A percentile compares a stretch with the other conserved stretches of the same genome.
Evolutionary conservation across 2,888 invertebrate species (phyloP).

Genomic region (Phaedon cochleariae): DNA sequence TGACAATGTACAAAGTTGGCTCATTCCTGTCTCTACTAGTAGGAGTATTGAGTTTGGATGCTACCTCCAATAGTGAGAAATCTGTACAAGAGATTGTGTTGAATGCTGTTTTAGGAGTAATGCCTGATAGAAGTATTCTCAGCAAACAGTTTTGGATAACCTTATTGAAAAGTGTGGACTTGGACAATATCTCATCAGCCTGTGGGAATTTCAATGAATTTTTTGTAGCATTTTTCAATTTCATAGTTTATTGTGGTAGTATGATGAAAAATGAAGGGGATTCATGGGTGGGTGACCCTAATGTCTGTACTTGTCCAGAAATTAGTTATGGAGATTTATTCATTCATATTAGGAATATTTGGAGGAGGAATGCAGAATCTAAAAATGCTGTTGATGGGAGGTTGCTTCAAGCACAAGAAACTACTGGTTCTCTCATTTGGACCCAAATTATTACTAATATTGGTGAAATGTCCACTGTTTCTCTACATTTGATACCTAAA

Average conservation of each 20-base stretch:
- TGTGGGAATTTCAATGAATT: constrained; percentile 57
- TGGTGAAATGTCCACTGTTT: neutral
- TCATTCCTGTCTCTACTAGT: constrained; percentile 53
- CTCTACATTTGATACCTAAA: neutral
- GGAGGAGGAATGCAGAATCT: constrained; percentile 56
- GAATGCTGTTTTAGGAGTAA: constrained; percentile 52
- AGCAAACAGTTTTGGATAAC: constrained; percentile 57
- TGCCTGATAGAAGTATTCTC: constrained; percentile 55
- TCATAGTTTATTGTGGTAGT: constrained; percentile 62
- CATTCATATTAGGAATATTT: constrained; percentile 61
- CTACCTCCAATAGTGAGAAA: constrained; percentile 36
- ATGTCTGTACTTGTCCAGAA: constrained; percentile 57
- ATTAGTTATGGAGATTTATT: constrained; percentile 65
- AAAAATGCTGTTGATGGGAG: constrained; percentile 62
- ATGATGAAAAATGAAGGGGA: constrained; percentile 58
- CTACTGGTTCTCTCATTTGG: constrained; percentile 61
- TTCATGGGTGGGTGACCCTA: constrained; percentile 57
- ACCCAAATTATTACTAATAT: constrained; percentile 44
- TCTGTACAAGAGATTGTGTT: constrained; percentile 51
- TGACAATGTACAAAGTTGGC: constrained; percentile 57
- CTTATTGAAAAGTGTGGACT: constrained; percentile 55
- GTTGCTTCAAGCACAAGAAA: constrained; percentile 61
- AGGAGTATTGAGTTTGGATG: constrained; percentile 48
- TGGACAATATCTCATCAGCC: constrained; percentile 51
- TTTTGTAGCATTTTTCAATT: constrained; percentile 59